Evolutionary conservation across 1,140 invertebrate species (phyloP), one percentile per base, ranked within the genome.

Genomic region (Sitobion miscanthi): DNA sequence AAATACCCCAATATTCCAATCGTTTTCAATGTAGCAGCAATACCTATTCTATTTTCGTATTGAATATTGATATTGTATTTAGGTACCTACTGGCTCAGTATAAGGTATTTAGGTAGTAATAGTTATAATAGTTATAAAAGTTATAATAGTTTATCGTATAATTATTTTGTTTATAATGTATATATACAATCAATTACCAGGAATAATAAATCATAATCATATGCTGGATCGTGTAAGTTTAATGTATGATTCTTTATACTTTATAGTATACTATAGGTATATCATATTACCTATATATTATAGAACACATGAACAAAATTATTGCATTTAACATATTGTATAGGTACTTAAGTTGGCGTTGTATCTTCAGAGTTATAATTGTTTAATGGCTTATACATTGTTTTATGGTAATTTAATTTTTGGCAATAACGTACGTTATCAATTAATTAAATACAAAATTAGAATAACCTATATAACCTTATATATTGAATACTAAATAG

Each of bases 391-490:
- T 45, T 85, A 42, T 42, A 45, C 45, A 85, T 35, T 42, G 42
- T 85, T 38, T 45, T 25, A 45, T 42, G 20, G 83, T 85, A 25
- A 42, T 25, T 85, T 85, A 85, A 85, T 42, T 25, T 85, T 42
- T 42, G 23, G 9, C 23, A 85, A 45, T 42, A 25, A 45, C 21
- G 23, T 42, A 17, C 30, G 62, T 30, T 77, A 35, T 77, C 62
- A 77, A 35, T 77, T 77, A 77, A 77, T 77, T n/a, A 77, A 77
- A n/a, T n/a, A n/a, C 14, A 77, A 85, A 85, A 45, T 85, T 85
- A 42, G 7, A 49, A 52, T n/a, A 52, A 88, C 17, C 47, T 52
- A 42, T 35, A 52, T 35, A 42, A 86, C 42, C 45, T 86, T 47
- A 45, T 45, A 47, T 86, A 86, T 86, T 86, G 23, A 45, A 83